phyloP scores from a whole-genome alignment of 2,797 vertebrate species.

The Falco columbarius region DNA sequence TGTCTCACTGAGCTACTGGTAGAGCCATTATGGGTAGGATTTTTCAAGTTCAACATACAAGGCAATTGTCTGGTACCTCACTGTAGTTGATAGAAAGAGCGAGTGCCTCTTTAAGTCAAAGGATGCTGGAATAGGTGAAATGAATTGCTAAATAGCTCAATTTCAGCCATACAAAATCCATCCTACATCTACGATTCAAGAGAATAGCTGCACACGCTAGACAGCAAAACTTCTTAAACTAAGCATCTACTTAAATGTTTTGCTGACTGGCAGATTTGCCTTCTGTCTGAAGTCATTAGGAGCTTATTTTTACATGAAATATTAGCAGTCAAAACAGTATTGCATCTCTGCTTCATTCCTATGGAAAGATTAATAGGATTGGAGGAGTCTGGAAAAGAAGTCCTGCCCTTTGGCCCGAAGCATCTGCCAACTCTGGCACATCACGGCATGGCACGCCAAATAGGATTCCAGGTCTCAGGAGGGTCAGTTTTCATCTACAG shows the following conservation, averaged over 20 bases:
- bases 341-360: constrained; percentile 28
- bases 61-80: not conserved
- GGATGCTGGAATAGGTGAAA: not conserved
- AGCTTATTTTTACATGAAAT: constrained; percentile 21
- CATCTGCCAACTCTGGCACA: not conserved
- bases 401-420: not conserved
- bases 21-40: not conserved
- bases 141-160: not conserved
- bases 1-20: not conserved
- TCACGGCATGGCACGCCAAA: not conserved
- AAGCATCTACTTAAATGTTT: not conserved
- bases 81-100: not conserved
- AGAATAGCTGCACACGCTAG: not conserved
- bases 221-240: not conserved
- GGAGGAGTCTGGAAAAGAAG: constrained; percentile 4
- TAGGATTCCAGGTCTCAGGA: not conserved
- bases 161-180: not conserved
- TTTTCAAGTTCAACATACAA: constrained; percentile 51
- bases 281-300: not conserved
- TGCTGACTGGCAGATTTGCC: constrained; percentile 28
- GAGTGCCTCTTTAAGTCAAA: constrained; percentile 36
- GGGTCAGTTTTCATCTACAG: not conserved
- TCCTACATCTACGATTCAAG: not conserved
- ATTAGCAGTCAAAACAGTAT: constrained; percentile 20
- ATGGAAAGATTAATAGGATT: not conserved